Evolutionary conservation across 1,140 invertebrate species (phyloP).

Genomic region (Chrysoperla carnea): DNA sequence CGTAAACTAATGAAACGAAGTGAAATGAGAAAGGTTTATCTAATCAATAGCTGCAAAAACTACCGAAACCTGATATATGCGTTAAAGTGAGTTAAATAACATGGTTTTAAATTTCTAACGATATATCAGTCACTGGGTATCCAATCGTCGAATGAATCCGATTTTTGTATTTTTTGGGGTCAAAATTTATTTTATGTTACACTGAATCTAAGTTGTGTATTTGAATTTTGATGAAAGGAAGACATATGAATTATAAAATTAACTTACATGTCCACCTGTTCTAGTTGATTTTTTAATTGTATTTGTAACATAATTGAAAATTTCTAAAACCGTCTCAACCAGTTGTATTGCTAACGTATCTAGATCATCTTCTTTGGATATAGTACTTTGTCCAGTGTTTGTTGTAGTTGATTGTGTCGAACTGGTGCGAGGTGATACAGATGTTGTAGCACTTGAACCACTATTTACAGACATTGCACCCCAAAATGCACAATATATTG

Average conservation of each 20-base stretch:
- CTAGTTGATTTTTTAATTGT: constrained; percentile 69
- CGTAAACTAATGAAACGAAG: neutral
- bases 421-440: constrained; percentile 18
- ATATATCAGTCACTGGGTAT: too few relatives aligned
- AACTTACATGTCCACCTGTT: constrained; percentile 68
- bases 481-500: constrained; percentile 54
- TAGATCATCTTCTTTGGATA: constrained; percentile 47
- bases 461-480: constrained; percentile 18
- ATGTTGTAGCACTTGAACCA: constrained; percentile 6
- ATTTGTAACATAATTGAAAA: constrained; percentile 64
- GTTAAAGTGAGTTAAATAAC: too few relatives aligned
- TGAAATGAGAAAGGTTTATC: too few relatives aligned
- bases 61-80: too few relatives aligned
- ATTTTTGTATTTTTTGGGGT: too few relatives aligned
- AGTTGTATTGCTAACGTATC: constrained; percentile 47
- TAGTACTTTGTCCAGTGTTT: constrained; percentile 22
- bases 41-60: too few relatives aligned
- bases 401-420: constrained; percentile 15
- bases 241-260: neutral
- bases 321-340: constrained; percentile 56
- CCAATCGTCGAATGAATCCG: too few relatives aligned
- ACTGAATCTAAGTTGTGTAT: too few relatives aligned
- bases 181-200: too few relatives aligned
- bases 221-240: too few relatives aligned
- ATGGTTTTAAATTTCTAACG: too few relatives aligned